phyloP scores from a whole-genome alignment of 2,797 vertebrate genomes.

The Trachurus trachurus region DNA sequence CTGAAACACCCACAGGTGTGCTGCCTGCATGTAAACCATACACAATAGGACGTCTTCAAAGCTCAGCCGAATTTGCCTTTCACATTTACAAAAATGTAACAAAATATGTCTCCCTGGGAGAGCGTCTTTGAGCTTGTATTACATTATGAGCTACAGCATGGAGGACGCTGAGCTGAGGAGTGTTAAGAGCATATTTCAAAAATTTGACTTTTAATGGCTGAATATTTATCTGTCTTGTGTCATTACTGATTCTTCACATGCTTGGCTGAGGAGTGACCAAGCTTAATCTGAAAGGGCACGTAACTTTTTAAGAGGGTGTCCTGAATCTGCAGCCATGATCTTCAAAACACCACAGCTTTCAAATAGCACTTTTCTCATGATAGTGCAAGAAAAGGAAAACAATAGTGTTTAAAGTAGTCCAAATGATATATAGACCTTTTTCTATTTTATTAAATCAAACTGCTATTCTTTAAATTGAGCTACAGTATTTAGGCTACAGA shows the following conservation, averaged over 20 bases:
- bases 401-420: background rate
- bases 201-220: conserved; percentile 26
- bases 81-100: conserved; percentile 50
- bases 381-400: background rate
- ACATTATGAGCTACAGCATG: conserved; percentile 29
- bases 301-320: background rate
- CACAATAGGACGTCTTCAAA: conserved; percentile 63
- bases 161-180: conserved; percentile 26
- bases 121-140: conserved; percentile 44
- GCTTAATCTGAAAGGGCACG: conserved; percentile 8
- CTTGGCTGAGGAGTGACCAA: background rate
- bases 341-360: background rate
- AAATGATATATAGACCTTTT: background rate
- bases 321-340: background rate
- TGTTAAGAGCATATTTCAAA: conserved; percentile 9
- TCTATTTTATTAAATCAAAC: background rate
- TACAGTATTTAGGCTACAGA: too few species aligned
- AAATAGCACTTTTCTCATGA: background rate
- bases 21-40: conserved; percentile 46
- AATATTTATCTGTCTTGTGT: conserved; percentile 28
- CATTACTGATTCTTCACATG: conserved; percentile 11
- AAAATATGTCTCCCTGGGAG: conserved; percentile 54
- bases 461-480: background rate
- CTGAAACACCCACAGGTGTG: conserved; percentile 70
- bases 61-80: conserved; percentile 62